These are phyloP conservation scores for Tinea semifulvella DNA, from an alignment of 2,888 invertebrate genomes.

Conservation along the genomic window DNA sequence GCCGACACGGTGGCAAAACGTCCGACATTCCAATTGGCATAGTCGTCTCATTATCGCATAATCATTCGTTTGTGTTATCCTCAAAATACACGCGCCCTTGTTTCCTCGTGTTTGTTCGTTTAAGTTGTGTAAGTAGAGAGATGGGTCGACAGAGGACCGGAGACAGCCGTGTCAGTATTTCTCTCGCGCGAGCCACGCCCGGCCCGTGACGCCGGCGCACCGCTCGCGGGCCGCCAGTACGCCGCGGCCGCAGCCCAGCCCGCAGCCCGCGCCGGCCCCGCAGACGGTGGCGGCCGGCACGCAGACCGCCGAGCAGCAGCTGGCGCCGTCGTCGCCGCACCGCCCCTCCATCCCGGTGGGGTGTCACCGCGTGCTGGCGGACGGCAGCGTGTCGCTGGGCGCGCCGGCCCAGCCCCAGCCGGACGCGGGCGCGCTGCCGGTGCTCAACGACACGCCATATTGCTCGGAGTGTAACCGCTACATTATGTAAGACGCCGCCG, in stretches of 20 bases:
- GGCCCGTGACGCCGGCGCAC: conserved; percentile 66
- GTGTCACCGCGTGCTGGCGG: conserved; percentile 60
- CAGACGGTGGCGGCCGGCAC: conserved; percentile 21
- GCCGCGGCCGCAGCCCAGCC: conserved; percentile 60
- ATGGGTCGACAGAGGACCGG: conserved; percentile 59
- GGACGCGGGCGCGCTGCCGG: conserved; percentile 37
- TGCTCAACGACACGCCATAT: conserved; percentile 68
- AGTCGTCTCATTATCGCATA: background rate
- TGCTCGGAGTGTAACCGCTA: conserved; percentile 89
- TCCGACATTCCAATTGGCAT: conserved; percentile 11
- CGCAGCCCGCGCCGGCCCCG: conserved; percentile 31
- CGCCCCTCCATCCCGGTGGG: conserved; percentile 64
- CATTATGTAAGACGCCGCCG: conserved; percentile 81
- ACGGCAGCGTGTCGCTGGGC: conserved; percentile 59
- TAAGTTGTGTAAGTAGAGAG: conserved; percentile 22
- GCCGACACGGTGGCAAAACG: conserved; percentile 71
- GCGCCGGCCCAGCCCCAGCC: conserved; percentile 34
- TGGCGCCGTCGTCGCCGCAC: conserved; percentile 43
- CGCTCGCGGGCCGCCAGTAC: conserved; percentile 32
- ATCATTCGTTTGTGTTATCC: background rate
- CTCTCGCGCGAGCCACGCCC: conserved; percentile 80
- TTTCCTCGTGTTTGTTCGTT: conserved; percentile 8
- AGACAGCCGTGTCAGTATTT: conserved; percentile 74
- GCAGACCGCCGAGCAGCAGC: conserved; percentile 28
- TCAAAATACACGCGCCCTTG: background rate